Evolutionary conservation across 2,797 vertebrate genomes (phyloP).

Genomic region (Lepilemur septentrionalis): DNA sequence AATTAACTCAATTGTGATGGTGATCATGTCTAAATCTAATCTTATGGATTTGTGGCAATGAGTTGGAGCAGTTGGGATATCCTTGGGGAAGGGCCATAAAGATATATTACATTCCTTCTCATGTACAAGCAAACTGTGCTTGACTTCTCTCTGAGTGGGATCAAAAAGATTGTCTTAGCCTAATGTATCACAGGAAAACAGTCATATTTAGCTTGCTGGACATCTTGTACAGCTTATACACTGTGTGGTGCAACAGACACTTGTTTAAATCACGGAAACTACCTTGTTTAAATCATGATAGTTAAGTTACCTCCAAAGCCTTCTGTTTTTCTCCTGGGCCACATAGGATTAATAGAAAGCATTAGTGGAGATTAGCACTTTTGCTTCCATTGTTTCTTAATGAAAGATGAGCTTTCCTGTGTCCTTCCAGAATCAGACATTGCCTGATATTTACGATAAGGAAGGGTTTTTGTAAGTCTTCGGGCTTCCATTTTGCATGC

Average conservation of each 20-base stretch:
- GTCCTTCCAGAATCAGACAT: not conserved
- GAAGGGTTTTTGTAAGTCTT: not conserved
- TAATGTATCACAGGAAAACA: not conserved
- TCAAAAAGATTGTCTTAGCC: not conserved
- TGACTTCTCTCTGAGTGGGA: not conserved
- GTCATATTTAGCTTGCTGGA: not conserved
- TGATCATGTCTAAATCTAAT: not conserved
- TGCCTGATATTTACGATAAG: not conserved
- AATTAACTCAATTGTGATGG: not conserved
- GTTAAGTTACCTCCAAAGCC: not conserved
- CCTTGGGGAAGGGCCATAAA: not conserved
- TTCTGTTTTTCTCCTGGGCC: not conserved
- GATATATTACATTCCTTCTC: not conserved
- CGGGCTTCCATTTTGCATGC: not conserved
- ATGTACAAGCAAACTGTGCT: not conserved
- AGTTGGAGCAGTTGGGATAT: not conserved
- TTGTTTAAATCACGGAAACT: not conserved
- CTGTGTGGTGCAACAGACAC: not conserved
- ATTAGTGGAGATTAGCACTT: not conserved
- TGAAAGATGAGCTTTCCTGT: not conserved
- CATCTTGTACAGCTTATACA: not conserved
- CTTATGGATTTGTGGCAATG: not conserved
- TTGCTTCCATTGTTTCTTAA: not conserved
- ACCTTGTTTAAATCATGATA: not conserved
- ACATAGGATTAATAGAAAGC: not conserved